Percentiles rank a stretch among this genome's conserved stretches.
These are phyloP conservation scores for Cottus gobio DNA, from an alignment of 2,113 vertebrate species.

Conservation along the genomic window DNA sequence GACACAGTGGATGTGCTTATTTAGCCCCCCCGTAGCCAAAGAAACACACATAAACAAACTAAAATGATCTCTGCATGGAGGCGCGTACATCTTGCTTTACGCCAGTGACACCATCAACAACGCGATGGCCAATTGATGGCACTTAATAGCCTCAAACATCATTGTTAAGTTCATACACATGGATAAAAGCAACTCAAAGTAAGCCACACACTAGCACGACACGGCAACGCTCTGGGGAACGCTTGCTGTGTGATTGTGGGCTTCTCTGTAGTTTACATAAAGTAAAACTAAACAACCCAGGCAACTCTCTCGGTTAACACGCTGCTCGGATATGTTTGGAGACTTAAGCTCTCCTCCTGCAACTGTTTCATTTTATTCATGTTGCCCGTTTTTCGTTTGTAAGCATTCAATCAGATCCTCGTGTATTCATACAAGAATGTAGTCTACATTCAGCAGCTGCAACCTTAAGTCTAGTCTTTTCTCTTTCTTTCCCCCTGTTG, in stretches of 20 bases:
- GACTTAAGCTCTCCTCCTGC: conserved; percentile 35
- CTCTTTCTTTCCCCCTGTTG: conserved; percentile 4
- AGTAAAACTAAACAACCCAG: conserved; percentile 61
- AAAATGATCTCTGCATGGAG: conserved; percentile 35
- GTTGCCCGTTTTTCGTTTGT: conserved; percentile 38
- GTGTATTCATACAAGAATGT: conserved; percentile 49
- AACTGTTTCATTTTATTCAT: conserved; percentile 47
- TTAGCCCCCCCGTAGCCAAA: conserved; percentile 28
- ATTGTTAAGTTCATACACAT: conserved; percentile 1
- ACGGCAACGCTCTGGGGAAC: conserved; percentile 48
- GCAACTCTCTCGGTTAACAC: conserved; percentile 26
- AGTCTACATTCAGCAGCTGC: conserved; percentile 36
- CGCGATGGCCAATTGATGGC: conserved; percentile 9
- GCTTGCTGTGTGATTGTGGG: conserved; percentile 39
- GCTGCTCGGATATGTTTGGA: conserved; percentile 11
- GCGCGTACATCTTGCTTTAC: conserved; percentile 1
- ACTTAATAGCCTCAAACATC: conserved; percentile 26
- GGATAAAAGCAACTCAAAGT: conserved; percentile 28
- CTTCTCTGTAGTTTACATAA: conserved; percentile 44
- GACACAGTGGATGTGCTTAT: conserved; percentile 25
- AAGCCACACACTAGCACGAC: conserved; percentile 34
- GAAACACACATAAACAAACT: conserved; percentile 32
- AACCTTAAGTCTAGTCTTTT: conserved; percentile 27
- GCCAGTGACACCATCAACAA: not conserved
- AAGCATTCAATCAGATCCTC: conserved; percentile 52